Evolutionary conservation across 2,888 invertebrate species (phyloP).

Genomic region (Athalia cordata): DNA sequence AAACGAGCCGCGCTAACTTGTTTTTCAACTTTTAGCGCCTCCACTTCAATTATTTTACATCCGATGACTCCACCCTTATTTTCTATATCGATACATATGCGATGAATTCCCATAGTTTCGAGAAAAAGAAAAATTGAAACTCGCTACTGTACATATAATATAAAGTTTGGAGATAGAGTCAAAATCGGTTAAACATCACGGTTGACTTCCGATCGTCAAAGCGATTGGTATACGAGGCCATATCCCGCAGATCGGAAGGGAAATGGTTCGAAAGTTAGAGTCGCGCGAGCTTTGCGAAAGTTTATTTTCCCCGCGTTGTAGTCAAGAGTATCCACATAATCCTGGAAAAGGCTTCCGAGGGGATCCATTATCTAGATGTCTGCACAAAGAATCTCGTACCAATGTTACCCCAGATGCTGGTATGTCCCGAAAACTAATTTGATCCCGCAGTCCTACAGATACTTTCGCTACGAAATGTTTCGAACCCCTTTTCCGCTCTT

Average conservation of each 20-base stretch:
- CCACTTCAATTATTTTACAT: no score
- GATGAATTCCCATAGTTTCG: no score
- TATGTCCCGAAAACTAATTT: not conserved
- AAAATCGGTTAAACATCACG: constrained; percentile 20
- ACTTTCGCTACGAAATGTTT: not conserved
- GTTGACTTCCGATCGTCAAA: not conserved
- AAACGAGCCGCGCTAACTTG: no score
- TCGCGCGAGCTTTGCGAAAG: not conserved
- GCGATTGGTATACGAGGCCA: constrained; percentile 1
- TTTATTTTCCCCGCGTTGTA: not conserved
- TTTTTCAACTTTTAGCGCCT: no score
- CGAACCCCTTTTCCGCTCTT: no score
- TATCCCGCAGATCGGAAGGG: not conserved
- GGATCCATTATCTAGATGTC: no score
- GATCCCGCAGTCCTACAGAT: not conserved
- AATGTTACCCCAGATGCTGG: not conserved
- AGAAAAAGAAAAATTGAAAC: no score
- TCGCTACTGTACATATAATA: no score
- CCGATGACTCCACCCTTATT: no score
- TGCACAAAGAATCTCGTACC: no score
- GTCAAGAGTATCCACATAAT: not conserved
- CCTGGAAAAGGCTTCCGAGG: no score
- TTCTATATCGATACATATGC: no score
- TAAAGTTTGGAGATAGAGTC: not conserved
- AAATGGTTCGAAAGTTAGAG: constrained; percentile 16